These are phyloP conservation scores for Crotalus viridis DNA, from an alignment of 2,113 vertebrate genomes.

Conservation along the genomic window DNA sequence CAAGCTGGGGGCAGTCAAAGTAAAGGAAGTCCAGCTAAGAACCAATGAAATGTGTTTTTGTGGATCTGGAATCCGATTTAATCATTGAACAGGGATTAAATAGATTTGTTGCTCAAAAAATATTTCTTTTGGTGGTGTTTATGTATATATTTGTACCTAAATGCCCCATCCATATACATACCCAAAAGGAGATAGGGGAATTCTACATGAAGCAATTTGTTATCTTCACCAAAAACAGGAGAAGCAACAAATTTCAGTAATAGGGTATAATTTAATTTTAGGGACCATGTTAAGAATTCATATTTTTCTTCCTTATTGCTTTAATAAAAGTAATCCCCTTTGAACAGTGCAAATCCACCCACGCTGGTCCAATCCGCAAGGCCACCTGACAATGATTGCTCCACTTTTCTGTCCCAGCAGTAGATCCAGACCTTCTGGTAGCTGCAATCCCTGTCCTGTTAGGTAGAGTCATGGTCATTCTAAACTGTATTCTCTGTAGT, in stretches of 20 bases:
- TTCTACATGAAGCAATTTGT: not conserved
- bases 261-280: not conserved
- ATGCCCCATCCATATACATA: not conserved
- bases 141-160: not conserved
- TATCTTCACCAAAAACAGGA: not conserved
- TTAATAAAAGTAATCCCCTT: not conserved
- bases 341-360: not conserved
- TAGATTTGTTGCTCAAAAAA: not conserved
- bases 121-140: not conserved
- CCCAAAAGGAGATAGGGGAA: not conserved
- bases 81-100: not conserved
- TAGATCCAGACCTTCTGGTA: not conserved
- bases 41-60: not conserved
- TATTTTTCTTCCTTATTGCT: not conserved
- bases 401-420: not conserved
- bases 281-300: not conserved
- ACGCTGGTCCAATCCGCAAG: not conserved
- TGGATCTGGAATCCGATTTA: not conserved
- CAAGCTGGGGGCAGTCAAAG: not conserved
- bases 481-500: not conserved
- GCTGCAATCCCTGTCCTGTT: not conserved
- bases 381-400: not conserved
- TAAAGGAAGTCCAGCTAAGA: not conserved
- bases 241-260: not conserved
- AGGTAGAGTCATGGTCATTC: not conserved